These are phyloP conservation scores for Chionomys nivalis DNA, from an alignment of 2,113 vertebrate genomes.

Conservation along the genomic window DNA sequence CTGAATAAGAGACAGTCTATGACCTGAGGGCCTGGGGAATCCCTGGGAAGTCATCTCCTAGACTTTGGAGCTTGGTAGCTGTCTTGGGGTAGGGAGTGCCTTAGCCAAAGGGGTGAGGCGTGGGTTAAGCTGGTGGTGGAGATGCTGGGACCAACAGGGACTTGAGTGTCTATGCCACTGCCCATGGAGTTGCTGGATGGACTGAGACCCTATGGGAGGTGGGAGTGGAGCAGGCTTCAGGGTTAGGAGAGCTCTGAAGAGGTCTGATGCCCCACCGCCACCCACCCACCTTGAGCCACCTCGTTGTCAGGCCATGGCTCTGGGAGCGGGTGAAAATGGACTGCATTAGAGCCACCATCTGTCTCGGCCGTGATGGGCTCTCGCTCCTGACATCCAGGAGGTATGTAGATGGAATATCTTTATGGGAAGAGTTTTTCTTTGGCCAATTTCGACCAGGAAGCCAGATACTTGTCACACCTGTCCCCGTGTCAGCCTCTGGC, in stretches of 20 bases:
- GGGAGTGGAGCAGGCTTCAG: neutral
- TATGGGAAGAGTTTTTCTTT: slow-evolving; percentile 69
- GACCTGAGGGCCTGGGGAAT: neutral
- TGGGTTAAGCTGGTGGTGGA: neutral
- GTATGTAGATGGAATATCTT: slow-evolving; percentile 67
- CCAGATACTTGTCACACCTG: slow-evolving; percentile 72
- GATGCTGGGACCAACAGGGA: neutral
- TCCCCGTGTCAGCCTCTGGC: slow-evolving; percentile 63
- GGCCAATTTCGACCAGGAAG: slow-evolving; percentile 67
- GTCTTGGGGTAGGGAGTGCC: neutral
- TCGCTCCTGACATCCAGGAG: slow-evolving; percentile 36
- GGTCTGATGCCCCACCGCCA: neutral
- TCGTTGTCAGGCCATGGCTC: neutral
- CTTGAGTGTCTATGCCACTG: neutral
- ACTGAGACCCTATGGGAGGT: neutral
- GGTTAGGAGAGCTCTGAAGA: neutral
- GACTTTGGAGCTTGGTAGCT: neutral
- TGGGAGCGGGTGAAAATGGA: neutral
- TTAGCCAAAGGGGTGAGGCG: neutral
- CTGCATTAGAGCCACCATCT: slow-evolving; percentile 40
- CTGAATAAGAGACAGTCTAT: neutral
- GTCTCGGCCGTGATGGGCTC: slow-evolving; percentile 38
- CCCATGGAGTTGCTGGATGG: neutral
- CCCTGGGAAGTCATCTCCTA: neutral
- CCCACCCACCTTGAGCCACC: neutral